These are phyloP conservation scores for Drosophila limbata DNA, from an alignment of 2,888 invertebrate species.

Conservation along the genomic window DNA sequence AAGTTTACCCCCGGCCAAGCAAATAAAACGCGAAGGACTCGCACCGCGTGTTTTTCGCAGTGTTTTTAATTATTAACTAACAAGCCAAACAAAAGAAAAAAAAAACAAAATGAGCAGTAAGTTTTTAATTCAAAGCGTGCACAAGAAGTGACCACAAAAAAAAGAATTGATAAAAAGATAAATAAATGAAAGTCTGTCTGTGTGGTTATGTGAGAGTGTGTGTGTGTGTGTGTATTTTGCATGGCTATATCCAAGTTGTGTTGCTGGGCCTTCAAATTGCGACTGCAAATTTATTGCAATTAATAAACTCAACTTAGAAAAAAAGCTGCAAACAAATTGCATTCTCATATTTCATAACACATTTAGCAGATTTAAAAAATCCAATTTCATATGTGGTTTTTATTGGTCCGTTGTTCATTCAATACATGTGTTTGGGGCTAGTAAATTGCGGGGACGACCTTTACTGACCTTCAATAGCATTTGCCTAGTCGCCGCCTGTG, in stretches of 20 bases:
- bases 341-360: constrained; percentile 71
- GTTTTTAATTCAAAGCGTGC: constrained; percentile 55
- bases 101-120: constrained; percentile 79
- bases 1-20: constrained; percentile 46
- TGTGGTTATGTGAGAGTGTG: constrained; percentile 22
- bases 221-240: constrained; percentile 49
- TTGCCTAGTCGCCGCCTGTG: constrained; percentile 55
- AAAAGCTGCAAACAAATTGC: constrained; percentile 51
- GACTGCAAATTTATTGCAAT: constrained; percentile 46
- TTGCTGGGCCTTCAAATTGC: constrained; percentile 24
- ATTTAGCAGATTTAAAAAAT: constrained; percentile 31
- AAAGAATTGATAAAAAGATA: constrained; percentile 27
- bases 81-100: constrained; percentile 32
- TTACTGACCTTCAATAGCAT: constrained; percentile 76
- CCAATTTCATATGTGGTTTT: constrained; percentile 30
- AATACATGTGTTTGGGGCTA: constrained; percentile 43
- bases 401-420: constrained; percentile 19
- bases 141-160: constrained; percentile 49
- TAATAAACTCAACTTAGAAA: constrained; percentile 30
- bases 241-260: constrained; percentile 60
- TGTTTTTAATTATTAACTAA: constrained; percentile 46
- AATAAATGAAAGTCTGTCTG: constrained; percentile 63
- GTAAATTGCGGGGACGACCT: constrained; percentile 67
- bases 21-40: constrained; percentile 61
- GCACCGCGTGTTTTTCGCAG: constrained; percentile 56